These are phyloP conservation scores for Oncorhynchus keta DNA, from an alignment of 2,113 vertebrate species.

Conservation along the genomic window DNA sequence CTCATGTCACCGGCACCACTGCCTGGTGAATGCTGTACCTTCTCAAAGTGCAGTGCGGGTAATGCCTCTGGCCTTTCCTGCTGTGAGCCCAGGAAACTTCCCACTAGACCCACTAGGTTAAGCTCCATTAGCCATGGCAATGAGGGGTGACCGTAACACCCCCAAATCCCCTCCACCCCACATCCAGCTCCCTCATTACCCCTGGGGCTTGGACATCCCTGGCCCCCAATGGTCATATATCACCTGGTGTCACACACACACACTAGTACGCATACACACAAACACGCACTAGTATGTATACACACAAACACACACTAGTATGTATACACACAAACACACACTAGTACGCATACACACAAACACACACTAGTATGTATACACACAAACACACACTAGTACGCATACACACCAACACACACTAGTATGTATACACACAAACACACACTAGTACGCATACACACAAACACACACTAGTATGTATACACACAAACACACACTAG, in stretches of 20 bases:
- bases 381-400: too few relatives aligned
- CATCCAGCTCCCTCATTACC: background rate
- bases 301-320: too few relatives aligned
- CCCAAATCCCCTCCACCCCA: background rate
- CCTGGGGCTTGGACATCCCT: background rate
- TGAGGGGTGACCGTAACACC: background rate
- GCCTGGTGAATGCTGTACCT: background rate
- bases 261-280: background rate
- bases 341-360: too few relatives aligned
- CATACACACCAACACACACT: too few relatives aligned
- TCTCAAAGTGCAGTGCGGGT: background rate
- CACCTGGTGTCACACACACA: background rate
- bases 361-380: too few relatives aligned
- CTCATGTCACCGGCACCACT: background rate
- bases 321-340: too few relatives aligned
- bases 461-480: too few relatives aligned
- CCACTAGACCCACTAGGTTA: background rate
- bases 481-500: too few relatives aligned
- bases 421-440: too few relatives aligned
- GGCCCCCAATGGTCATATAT: background rate
- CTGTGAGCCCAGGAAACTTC: background rate
- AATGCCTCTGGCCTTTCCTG: background rate
- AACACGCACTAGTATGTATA: too few relatives aligned
- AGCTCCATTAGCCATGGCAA: slow-evolving; percentile 18
- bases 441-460: too few relatives aligned